Base-by-base conservation (phyloP, 2,113 vertebrate genomes). In the Morone chrysops region DNA sequence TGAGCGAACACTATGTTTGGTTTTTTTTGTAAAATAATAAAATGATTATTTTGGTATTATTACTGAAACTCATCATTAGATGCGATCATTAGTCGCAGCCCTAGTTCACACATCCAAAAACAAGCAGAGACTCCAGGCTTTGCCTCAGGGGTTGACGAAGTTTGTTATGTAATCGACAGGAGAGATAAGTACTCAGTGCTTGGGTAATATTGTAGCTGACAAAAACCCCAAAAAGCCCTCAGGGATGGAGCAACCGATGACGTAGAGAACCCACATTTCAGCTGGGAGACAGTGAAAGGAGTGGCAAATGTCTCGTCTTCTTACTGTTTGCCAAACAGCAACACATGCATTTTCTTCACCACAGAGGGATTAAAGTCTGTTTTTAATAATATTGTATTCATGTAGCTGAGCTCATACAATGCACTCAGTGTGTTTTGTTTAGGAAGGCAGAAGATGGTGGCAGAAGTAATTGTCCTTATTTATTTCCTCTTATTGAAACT, bases 361-460 rank as follows among this genome's bases (percentile, higher is more conserved):
- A 10, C 2, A 1, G 14, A 70, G 25, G n/a, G 0, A 13, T 40
- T 75, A 0, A 17, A 40, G 3, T 12, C 2, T 25, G 56, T 45
- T 51, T 17, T 18, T 16, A 70, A 14, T 50, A 8, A 70, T 51
- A 60, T 12, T 89, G 69, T 83, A 82, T 89, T 82, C 48, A 22
- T 51, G 73, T 12, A 6, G 45, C 4, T 54, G 62, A 0, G 31
- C 62, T 68, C 81, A 50, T 17, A 75, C 80, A 76, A 40, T 74
- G 83, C 16, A 4, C 50, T 75, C 63, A 2, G 63, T 73, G 13
- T 47, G 48, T 14, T 70, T 56, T 65, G 65, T 59, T 40, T 36
- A 6, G 65, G n/a, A 60, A 18, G 40, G 9, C 1, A 41, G 70
- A 43, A 11, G 72, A 59, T 40, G n/a, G n/a, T 12, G n/a, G n/a